A percentile compares a stretch with the other conserved stretches of the same genome.
Conservation (phyloP, 1,140 invertebrate genomes). For the Drosophila erecta region DNA sequence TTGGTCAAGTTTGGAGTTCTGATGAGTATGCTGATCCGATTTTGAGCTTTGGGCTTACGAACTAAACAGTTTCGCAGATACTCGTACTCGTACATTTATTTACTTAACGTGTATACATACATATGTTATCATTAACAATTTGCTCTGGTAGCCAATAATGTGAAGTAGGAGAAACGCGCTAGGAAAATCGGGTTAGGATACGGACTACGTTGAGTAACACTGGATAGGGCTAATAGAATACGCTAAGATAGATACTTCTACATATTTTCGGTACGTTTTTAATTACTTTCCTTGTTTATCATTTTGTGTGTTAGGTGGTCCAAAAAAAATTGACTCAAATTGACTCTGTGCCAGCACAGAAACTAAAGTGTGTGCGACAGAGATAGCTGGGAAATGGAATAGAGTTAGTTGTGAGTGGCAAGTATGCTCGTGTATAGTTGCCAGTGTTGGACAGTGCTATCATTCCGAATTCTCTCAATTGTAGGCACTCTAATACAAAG, state of each 20-base stretch:
- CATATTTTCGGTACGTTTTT: background rate
- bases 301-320: background rate
- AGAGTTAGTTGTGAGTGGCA: conserved; percentile 1
- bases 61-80: conserved; percentile 21
- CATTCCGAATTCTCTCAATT: conserved; percentile 1
- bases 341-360: conserved; percentile 44
- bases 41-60: conserved; percentile 47
- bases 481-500: background rate
- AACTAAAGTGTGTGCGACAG: conserved; percentile 14
- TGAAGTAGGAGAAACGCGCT: conserved; percentile 10
- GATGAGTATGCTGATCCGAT: conserved; percentile 6
- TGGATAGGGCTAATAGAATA: conserved; percentile 40
- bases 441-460: conserved; percentile 54
- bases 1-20: conserved; percentile 27
- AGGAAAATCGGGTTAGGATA: conserved; percentile 7
- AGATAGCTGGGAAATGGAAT: conserved; percentile 5
- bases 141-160: conserved; percentile 31
- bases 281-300: background rate
- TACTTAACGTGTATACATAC: conserved; percentile 1
- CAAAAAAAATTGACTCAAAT: conserved; percentile 37
- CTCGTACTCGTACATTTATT: conserved; percentile 5
- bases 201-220: conserved; percentile 39
- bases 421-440: conserved; percentile 13
- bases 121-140: conserved; percentile 25
- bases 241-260: conserved; percentile 26